Percentiles rank a stretch among this genome's conserved stretches.
phyloP scores from a whole-genome alignment of 2,113 vertebrate genomes.

The Nothobranchius kuhntae region DNA sequence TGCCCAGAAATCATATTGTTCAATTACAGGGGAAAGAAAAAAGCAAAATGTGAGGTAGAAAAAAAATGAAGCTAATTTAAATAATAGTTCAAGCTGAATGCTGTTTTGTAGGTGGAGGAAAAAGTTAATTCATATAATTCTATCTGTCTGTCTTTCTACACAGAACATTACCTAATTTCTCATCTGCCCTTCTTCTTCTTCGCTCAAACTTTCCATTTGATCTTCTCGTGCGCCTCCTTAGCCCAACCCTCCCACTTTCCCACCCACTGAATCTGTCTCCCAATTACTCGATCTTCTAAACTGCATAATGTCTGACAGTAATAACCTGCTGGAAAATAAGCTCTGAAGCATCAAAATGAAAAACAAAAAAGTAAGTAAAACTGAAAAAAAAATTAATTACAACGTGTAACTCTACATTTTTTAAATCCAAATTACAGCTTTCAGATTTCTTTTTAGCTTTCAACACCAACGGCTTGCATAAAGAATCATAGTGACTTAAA shows the following conservation, averaged over 20 bases:
- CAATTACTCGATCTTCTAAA: background rate
- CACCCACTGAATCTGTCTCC: conserved; percentile 25
- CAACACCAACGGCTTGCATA: no score
- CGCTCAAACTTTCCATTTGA: conserved; percentile 13
- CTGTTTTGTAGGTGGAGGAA: no score
- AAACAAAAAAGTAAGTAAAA: conserved; percentile 29
- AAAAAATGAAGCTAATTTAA: no score
- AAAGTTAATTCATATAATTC: background rate
- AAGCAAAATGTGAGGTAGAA: no score
- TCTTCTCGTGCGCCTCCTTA: conserved; percentile 19
- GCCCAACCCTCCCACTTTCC: conserved; percentile 13
- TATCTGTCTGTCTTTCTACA: background rate
- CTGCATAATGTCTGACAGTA: conserved; percentile 49
- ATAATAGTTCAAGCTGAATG: no score
- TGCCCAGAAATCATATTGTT: no score
- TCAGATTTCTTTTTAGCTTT: no score
- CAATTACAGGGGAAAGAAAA: no score
- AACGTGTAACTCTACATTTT: no score
- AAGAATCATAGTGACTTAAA: no score
- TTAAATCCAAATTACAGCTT: no score
- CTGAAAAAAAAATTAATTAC: no score
- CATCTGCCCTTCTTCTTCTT: background rate
- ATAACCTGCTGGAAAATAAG: conserved; percentile 52
- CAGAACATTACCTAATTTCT: conserved; percentile 3
- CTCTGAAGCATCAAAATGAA: conserved; percentile 40